Base-by-base conservation (phyloP, 2,113 vertebrate species). In the Montifringilla adamsi region DNA sequence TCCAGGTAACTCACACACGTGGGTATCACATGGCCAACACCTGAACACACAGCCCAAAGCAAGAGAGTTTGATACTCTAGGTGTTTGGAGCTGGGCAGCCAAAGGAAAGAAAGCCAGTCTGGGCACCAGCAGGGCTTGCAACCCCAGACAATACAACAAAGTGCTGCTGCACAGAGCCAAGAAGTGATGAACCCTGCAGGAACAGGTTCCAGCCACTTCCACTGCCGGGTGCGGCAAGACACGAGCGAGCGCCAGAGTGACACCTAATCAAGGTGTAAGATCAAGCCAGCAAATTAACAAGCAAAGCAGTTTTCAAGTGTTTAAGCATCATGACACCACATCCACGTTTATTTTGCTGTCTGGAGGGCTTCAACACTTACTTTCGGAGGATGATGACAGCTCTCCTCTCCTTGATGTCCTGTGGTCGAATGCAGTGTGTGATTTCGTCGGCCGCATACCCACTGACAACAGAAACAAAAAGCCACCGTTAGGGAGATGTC, bases 381-480 rank as follows among this genome's bases (percentile, higher is more conserved):
- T 99, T 99, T 97, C 99, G 98, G 52, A 99, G 99, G 94, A 99
- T 99, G 98, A 99, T 99, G 87, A 99, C 99, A 0, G 99, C 99
- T 92, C 99, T 98, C 26, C 99, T 98, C 93, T 99, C 98, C 97
- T 99, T 99, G 96, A 99, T 99, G 97, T 99, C 99, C 96, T 99
- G 99, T 31, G 99, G 99, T 86, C 99, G 98, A 95, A 99, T 99
- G 95, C 99, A 99, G 93, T 99, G 99, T 53, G 99, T 99, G 95
- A 99, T 99, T 97, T 99, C 99, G 82, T 99, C 99, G 8, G 99
- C 99, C 75, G 99, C 99, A 9, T 99, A 99, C 49, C 99, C 99
- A 98, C 99, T 99, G 96, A 93, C 98, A 76, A 92, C 66, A 97
- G 70, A 94, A 93, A 85, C 66, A 95, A 43, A 89, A 86, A 93